Evolutionary conservation across 2,888 invertebrate species (phyloP), one percentile per base, ranked within the genome.

Genomic region (Merodon equestris): DNA sequence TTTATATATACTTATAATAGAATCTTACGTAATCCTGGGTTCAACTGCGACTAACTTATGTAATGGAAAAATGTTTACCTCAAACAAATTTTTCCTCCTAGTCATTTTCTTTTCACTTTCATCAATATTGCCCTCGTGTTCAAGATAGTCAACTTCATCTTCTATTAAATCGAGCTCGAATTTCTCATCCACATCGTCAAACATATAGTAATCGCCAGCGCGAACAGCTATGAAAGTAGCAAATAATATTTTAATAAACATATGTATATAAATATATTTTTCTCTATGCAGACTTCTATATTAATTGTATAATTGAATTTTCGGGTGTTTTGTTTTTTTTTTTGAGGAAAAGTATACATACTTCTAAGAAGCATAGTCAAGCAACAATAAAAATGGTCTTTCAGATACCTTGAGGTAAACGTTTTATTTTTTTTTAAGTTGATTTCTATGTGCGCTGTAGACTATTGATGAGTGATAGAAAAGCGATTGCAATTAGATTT

Each of bases 161-260:
- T 91, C 91, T 38, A 92, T 90, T 18, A 93, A 84, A 82, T 93
- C 94, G 82, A 93, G 86, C 81, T 94, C 92, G 45, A 95, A 94
- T 71, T 95, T 94, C 83, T 95, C 95, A 84, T 95, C 94, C 86
- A 95, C 92, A 83, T 98, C 97, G 86, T 98, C 98, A 90, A 99
- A 99, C 97, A 99, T 97, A 90, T 98, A 99, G 90, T 99, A 99
- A 90, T 99, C 99, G 14, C 99, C 99, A 74, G 98, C 98, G 58
- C 98, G 94, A 72, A 99, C 94, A 58, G 99, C 99, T 99, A 38
- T n/a, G n/a, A n/a, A n/a, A n/a, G n/a, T n/a, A n/a, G n/a, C n/a
- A n/a, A n/a, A n/a, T n/a, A n/a, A n/a, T n/a, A n/a, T n/a, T n/a
- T n/a, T n/a, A n/a, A n/a, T n/a, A n/a, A n/a, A n/a, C n/a, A n/a